phyloP scores from a whole-genome alignment of 2,113 vertebrate genomes.

The Fukomys damarensis region DNA sequence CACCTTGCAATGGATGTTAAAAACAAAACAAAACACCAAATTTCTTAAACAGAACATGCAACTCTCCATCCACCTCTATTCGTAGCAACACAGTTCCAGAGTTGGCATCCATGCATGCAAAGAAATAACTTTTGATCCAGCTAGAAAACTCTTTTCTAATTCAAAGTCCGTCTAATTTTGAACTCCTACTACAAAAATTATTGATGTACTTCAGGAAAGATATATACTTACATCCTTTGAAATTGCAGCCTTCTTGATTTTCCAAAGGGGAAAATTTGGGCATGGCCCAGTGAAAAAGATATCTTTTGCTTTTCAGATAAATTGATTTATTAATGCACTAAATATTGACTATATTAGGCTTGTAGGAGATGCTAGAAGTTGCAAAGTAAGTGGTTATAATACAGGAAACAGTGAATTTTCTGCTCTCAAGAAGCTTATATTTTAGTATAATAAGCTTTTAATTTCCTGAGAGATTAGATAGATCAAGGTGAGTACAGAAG shows the following conservation, averaged over 20 bases:
- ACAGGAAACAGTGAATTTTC: background rate
- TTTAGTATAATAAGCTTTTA: constrained; percentile 54
- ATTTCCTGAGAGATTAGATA: constrained; percentile 55
- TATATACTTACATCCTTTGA: background rate
- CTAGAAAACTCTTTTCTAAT: background rate
- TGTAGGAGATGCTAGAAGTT: background rate
- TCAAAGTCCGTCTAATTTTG: background rate
- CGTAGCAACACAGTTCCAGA: background rate
- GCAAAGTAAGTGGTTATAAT: background rate
- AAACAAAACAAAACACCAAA: background rate
- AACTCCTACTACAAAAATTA: background rate
- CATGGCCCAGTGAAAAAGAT: background rate
- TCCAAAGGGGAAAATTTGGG: background rate
- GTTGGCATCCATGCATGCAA: background rate
- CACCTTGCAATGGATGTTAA: background rate
- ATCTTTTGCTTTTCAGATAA: background rate
- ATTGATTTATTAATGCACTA: background rate
- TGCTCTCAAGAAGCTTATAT: constrained; percentile 20
- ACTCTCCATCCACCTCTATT: background rate
- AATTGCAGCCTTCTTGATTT: background rate
- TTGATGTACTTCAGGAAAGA: background rate
- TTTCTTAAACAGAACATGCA: background rate
- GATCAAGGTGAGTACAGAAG: constrained; percentile 32
- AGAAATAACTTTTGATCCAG: background rate
- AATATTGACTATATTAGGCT: background rate